Conservation (phyloP, 2,113 vertebrate genomes). For the Pelobates fuscus region DNA sequence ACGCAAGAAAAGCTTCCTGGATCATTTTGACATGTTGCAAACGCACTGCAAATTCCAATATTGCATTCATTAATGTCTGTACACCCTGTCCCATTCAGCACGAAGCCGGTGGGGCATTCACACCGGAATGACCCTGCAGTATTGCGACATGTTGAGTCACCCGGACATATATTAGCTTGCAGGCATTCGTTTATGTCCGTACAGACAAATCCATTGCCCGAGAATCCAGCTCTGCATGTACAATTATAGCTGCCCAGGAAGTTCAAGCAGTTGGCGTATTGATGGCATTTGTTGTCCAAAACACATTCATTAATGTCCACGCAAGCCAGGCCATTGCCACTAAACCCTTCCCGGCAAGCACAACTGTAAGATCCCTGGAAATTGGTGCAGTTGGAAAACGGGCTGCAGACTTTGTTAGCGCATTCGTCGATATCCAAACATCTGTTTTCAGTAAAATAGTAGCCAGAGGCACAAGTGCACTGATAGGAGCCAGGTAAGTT, state of each 20-base stretch:
- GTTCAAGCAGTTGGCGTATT: slow-evolving; percentile 68
- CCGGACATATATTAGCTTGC: slow-evolving; percentile 60
- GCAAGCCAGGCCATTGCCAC: slow-evolving; percentile 71
- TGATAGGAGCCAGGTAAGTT: slow-evolving; percentile 72
- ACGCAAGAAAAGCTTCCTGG: slow-evolving; percentile 70
- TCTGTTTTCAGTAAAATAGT: slow-evolving; percentile 63
- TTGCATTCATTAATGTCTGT: slow-evolving; percentile 71
- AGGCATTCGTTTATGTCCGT: slow-evolving; percentile 73
- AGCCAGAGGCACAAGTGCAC: slow-evolving; percentile 71
- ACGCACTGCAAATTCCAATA: slow-evolving; percentile 60
- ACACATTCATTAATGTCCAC: slow-evolving; percentile 76
- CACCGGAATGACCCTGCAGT: slow-evolving; percentile 70
- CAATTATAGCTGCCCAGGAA: slow-evolving; percentile 71
- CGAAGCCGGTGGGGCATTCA: slow-evolving; percentile 69
- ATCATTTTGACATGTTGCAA: slow-evolving; percentile 66
- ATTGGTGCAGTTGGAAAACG: slow-evolving; percentile 67
- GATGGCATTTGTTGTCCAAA: slow-evolving; percentile 61
- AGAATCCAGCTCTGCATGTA: slow-evolving; percentile 67
- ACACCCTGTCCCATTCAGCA: slow-evolving; percentile 63
- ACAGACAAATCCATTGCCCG: slow-evolving; percentile 66
- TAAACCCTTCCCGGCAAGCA: slow-evolving; percentile 68
- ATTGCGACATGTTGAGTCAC: slow-evolving; percentile 67
- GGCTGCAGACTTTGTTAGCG: slow-evolving; percentile 63
- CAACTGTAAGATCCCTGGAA: slow-evolving; percentile 68
- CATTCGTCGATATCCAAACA: slow-evolving; percentile 78